Evolutionary conservation across 2,888 invertebrate genomes (phyloP), one percentile per base, ranked within the genome.

Genomic region (Papilio gigon): DNA sequence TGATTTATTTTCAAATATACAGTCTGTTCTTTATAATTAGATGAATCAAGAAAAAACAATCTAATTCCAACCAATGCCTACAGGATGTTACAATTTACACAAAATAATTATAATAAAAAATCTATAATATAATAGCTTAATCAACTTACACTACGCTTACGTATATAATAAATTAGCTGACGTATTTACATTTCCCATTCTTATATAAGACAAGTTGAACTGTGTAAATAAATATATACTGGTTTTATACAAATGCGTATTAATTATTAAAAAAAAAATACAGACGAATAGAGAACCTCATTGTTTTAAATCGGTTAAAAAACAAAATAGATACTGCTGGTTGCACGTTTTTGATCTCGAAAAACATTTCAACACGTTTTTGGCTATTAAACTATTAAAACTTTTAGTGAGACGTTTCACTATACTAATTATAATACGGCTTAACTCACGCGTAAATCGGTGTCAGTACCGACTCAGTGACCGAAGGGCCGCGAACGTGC

Each of bases 101-200:
- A 53, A 63, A 63, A 63, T 63, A 65, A 72, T 75, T 44, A 76
- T 78, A 77, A 82, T 82, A 84, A 79, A 84, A 85, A 84, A 83
- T 83, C 82, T 84, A 83, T 78, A 76, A 77, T 69, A 73, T 75
- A 72, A 73, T 42, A 27, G 35, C 40, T 61, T 50, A 12, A 59
- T 40, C 50, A 33, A 33, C 37, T 47, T 65, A 53, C 22, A 66
- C 65, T 72, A 71, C 27, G 72, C 80, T 82, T 84, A 85, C 78
- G 78, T 82, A 81, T 82, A 84, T 77, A 86, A 86, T 85, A 86
- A 86, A 83, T 85, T 85, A 86, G 78, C 76, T 77, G 79, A 77
- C 75, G 71, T 78, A 82, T 78, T 78, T 76, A 77, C 75, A 78
- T 77, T n/a, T 81, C 80, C 77, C 78, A 66, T 61, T 64, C 22